These are phyloP conservation scores for Meloidogyne floridensis DNA, from an alignment of 1,140 invertebrate genomes.

Conservation along the genomic window DNA sequence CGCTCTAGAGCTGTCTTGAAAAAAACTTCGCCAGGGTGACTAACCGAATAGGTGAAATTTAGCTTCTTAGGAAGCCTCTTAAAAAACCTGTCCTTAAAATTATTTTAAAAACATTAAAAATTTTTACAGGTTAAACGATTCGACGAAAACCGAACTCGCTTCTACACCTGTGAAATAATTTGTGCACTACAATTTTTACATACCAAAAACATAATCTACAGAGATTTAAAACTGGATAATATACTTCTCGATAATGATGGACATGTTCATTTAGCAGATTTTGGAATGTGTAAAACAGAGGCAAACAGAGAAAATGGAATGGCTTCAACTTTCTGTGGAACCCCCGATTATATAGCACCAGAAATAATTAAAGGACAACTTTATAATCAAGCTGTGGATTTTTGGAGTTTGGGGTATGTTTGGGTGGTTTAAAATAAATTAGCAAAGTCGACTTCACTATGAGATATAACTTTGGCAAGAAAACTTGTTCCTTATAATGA, in stretches of 20 bases:
- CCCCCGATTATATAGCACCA: slow-evolving; percentile 92
- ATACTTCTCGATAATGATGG: slow-evolving; percentile 95
- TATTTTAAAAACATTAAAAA: too few relatives aligned
- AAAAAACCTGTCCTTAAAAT: too few relatives aligned
- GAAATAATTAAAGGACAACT: slow-evolving; percentile 88
- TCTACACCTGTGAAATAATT: slow-evolving; percentile 99
- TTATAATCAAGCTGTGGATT: slow-evolving; percentile 94
- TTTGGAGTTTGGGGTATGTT: slow-evolving; percentile 90
- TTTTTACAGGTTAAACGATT: slow-evolving; percentile 81
- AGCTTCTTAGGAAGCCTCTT: too few relatives aligned
- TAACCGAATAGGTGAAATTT: too few relatives aligned
- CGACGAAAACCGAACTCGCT: slow-evolving; percentile 85
- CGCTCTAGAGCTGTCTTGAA: too few relatives aligned
- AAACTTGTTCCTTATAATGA: too few relatives aligned
- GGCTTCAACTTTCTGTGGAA: slow-evolving; percentile 72
- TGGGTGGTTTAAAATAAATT: slow-evolving; percentile 71
- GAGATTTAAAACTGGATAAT: slow-evolving; percentile 97
- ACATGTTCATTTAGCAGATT: slow-evolving; percentile 96
- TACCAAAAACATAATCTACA: slow-evolving; percentile 92
- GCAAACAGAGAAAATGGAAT: slow-evolving; percentile 65
- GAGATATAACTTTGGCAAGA: too few relatives aligned
- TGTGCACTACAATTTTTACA: slow-evolving; percentile 96
- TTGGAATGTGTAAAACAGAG: slow-evolving; percentile 82
- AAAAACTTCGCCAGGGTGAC: too few relatives aligned
- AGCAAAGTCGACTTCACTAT: neutral